phyloP scores from a whole-genome alignment of 2,888 invertebrate genomes.

The Hirudinaria manillensis region DNA sequence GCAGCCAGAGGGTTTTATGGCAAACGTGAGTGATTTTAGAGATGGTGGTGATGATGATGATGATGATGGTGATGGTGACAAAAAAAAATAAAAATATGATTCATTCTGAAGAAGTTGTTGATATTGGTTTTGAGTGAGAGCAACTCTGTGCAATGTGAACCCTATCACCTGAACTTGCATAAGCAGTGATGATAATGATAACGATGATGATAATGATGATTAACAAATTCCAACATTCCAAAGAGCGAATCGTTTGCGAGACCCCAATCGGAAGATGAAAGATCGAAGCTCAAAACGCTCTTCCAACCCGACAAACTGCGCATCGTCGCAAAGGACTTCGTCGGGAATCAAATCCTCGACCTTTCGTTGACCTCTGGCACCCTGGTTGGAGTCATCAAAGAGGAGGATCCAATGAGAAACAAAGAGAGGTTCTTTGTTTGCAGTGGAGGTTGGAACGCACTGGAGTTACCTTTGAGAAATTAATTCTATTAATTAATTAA shows the following conservation, averaged over 20 bases:
- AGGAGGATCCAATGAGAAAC: conserved; percentile 61
- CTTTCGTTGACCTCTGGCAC: conserved; percentile 54
- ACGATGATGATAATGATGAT: conserved; percentile 4
- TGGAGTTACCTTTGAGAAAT: not conserved
- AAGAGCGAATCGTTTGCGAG: not conserved
- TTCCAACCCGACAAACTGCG: conserved; percentile 56
- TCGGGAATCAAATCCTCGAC: conserved; percentile 54
- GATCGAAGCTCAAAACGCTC: conserved; percentile 49
- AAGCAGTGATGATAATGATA: not conserved
- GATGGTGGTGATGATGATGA: too few species aligned
- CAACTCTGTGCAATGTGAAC: not conserved
- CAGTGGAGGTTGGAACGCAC: conserved; percentile 55
- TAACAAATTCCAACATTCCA: too few species aligned
- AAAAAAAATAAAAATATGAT: too few species aligned
- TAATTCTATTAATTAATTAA: not conserved
- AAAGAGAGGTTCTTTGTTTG: conserved; percentile 61
- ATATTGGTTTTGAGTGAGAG: not conserved
- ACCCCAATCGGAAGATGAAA: not conserved
- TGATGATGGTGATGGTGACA: too few species aligned
- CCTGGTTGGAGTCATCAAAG: conserved; percentile 60
- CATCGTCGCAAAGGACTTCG: conserved; percentile 51
- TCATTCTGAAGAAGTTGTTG: too few species aligned
- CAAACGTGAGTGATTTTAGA: too few species aligned
- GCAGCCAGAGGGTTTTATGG: too few species aligned
- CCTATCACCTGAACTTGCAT: not conserved